phyloP scores from a whole-genome alignment of 1,140 invertebrate genomes.

The Holcopasites calliopsidis region DNA sequence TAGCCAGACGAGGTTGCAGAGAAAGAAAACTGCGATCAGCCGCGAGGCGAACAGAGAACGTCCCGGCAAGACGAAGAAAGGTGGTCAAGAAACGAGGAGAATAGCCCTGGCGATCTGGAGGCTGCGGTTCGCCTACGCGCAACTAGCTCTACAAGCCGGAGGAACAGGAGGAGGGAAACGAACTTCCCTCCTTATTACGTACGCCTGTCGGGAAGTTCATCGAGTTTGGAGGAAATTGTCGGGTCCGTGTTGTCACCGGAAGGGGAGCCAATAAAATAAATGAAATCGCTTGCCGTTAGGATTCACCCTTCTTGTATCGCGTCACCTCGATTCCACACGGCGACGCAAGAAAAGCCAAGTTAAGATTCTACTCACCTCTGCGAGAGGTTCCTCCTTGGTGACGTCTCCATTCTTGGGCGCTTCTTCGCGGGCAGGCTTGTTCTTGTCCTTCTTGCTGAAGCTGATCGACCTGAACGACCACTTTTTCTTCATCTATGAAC shows the following conservation, averaged over 20 bases:
- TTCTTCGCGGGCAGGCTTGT: slow-evolving; percentile 83
- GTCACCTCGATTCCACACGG: not conserved
- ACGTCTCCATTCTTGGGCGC: slow-evolving; percentile 78
- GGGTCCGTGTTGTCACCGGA: no score
- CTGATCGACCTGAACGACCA: slow-evolving; percentile 92
- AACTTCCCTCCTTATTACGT: slow-evolving; percentile 53
- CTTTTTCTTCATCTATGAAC: slow-evolving; percentile 87
- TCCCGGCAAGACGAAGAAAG: slow-evolving; percentile 46
- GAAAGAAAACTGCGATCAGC: slow-evolving; percentile 13
- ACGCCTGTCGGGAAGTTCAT: slow-evolving; percentile 53
- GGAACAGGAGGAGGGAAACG: slow-evolving; percentile 9
- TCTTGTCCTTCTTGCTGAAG: slow-evolving; percentile 91
- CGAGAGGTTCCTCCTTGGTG: slow-evolving; percentile 76
- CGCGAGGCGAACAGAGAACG: slow-evolving; percentile 5
- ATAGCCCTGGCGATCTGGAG: slow-evolving; percentile 51
- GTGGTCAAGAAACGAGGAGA: slow-evolving; percentile 53
- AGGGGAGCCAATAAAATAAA: slow-evolving; percentile 15
- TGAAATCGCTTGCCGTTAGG: not conserved
- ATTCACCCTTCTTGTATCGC: not conserved
- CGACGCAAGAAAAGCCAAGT: not conserved
- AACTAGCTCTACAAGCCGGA: slow-evolving; percentile 10
- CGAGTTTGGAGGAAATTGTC: no score
- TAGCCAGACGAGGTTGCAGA: slow-evolving; percentile 43
- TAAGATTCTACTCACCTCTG: slow-evolving; percentile 75
- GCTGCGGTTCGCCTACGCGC: slow-evolving; percentile 58